Conservation (phyloP, 2,113 vertebrate species). For the Budorcas taxicolor region DNA sequence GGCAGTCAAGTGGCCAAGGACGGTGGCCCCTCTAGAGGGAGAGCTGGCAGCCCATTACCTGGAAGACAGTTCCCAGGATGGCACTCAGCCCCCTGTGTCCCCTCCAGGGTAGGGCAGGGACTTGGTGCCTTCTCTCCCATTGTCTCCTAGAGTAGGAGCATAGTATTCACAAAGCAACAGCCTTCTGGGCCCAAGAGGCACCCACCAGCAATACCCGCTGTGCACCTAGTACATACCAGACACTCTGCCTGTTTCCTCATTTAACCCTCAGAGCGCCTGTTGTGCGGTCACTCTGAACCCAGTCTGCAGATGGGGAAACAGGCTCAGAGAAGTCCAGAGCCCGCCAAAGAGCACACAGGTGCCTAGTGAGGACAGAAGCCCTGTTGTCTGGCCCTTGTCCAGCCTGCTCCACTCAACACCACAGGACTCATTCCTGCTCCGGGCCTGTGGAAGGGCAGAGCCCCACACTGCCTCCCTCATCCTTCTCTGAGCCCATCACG, state of each 20-base stretch:
- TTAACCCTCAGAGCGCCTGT: neutral
- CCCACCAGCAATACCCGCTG: neutral
- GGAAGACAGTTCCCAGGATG: neutral
- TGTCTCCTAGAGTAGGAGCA: too few relatives aligned
- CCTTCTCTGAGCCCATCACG: neutral
- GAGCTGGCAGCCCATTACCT: neutral
- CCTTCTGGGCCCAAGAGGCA: neutral
- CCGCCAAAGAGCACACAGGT: neutral
- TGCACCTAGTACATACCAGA: neutral
- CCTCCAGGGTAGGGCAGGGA: neutral
- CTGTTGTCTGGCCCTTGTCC: neutral
- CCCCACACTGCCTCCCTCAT: neutral
- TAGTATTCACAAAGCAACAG: neutral
- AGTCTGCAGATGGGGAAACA: neutral
- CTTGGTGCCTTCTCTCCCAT: neutral
- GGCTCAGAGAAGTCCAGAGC: neutral
- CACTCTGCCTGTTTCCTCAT: neutral
- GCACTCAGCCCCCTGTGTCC: neutral
- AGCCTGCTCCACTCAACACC: neutral
- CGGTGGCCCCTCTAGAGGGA: neutral
- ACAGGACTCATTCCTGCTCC: neutral
- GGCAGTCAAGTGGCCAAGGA: neutral
- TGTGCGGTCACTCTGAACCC: neutral
- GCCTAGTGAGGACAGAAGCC: neutral
- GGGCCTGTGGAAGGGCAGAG: neutral